Evolutionary conservation across 2,113 vertebrate species (phyloP).

Genomic region (Lathamus discolor): DNA sequence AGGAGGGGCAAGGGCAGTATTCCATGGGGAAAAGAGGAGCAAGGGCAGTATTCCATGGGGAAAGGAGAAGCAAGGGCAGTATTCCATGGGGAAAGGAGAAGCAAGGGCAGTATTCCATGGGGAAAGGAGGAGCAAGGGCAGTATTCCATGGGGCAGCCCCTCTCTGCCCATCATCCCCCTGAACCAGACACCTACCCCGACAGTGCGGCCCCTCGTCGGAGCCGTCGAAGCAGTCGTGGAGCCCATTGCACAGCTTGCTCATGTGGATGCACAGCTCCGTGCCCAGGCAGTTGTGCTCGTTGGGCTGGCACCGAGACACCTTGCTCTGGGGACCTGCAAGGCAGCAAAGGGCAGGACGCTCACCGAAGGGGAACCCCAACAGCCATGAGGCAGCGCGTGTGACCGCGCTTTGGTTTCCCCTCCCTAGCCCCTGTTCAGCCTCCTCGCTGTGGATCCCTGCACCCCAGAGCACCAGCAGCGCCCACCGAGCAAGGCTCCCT

Average conservation of each 20-base stretch:
- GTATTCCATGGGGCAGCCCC: fast-evolving
- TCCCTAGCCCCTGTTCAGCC: fast-evolving
- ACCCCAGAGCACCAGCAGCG: neutral
- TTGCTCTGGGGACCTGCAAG: conserved; percentile 87
- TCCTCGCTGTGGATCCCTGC: neutral
- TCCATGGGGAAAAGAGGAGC: too few relatives aligned
- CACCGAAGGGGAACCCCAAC: neutral
- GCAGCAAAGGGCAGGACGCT: neutral
- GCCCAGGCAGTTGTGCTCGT: conserved; percentile 90
- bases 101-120: fast-evolving
- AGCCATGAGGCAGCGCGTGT: fast-evolving
- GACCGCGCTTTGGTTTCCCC: fast-evolving
- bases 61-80: too few relatives aligned
- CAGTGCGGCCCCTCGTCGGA: conserved; percentile 93
- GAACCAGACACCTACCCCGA: conserved; percentile 79
- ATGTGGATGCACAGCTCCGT: conserved; percentile 90
- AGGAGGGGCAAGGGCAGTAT: too few relatives aligned
- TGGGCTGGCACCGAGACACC: conserved; percentile 88
- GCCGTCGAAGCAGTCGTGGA: conserved; percentile 87
- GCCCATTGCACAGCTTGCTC: conserved; percentile 88
- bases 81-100: too few relatives aligned
- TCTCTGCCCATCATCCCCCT: fast-evolving
- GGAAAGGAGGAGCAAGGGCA: too few relatives aligned
- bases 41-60: too few relatives aligned
- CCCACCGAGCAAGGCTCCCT: neutral